Evolutionary conservation across 2,113 vertebrate genomes (phyloP), one percentile per base, ranked within the genome.

Genomic region (Coreoperca whiteheadi): DNA sequence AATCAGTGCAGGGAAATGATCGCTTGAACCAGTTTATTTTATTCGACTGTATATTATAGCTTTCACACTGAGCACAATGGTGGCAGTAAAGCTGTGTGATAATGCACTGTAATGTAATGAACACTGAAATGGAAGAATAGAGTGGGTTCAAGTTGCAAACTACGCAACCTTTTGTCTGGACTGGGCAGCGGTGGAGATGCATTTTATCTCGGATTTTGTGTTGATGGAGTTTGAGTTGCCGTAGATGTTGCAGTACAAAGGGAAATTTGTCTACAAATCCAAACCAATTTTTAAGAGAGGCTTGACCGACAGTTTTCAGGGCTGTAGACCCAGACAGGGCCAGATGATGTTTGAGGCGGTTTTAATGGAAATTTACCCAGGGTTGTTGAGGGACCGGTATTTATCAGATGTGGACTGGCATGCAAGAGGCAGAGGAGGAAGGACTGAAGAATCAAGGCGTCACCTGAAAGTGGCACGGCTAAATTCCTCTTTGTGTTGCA

Each of bases 1-100:
- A 81, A 89, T 89, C 90, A 81, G 83, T 87, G 81, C 86, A 80
- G 90, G 90, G 89, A 93, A 91, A 79, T 77, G 81, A 61, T 64
- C 30, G 8, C 72, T 57, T 72, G 30, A 72, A 18, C 70, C 65
- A n/a, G 81, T 81, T 88, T 75, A 87, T 92, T 88, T 74, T 61
- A 86, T 85, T 86, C 67, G 6, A 3, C 56, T 53, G 50, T 81
- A 77, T 83, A 54, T 84, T 65, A 69, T 18, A 72, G 82, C 85
- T 82, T 85, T 82, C 76, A 76, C 68, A 11, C 43, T 1, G 41
- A 56, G 86, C 77, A 70, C 61, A 57, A 28, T 72, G 83, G 51
- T 87, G 68, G 63, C 75, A 30, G 77, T 63, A 3, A 54, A 78
- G 74, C 74, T 51, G 54, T 43, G 8, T 37, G 70, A 56, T 84